A percentile compares a stretch with the other conserved stretches of the same genome.
These are phyloP conservation scores for Echinops telfairi DNA, from an alignment of 2,113 vertebrate species.

Conservation along the genomic window DNA sequence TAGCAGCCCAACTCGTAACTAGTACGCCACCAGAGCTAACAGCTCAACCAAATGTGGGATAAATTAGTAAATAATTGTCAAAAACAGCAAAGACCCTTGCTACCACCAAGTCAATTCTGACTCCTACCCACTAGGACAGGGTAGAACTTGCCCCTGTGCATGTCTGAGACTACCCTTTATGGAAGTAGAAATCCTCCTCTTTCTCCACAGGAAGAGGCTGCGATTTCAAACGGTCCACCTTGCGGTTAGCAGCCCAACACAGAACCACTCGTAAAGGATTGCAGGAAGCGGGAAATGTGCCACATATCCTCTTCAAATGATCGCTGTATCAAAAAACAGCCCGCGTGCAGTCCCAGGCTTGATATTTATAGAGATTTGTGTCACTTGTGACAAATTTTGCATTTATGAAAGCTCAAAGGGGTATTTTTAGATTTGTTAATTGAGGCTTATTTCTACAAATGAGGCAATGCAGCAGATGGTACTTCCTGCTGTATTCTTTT, in stretches of 20 bases:
- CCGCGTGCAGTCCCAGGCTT: background rate
- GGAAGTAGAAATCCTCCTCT: too few relatives aligned
- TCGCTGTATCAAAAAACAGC: background rate
- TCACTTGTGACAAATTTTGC: background rate
- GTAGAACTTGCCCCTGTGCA: too few relatives aligned
- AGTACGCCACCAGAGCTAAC: too few relatives aligned
- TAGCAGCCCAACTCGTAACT: too few relatives aligned
- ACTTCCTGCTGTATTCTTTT: background rate
- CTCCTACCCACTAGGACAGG: too few relatives aligned
- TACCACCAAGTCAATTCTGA: too few relatives aligned
- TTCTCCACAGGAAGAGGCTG: too few relatives aligned
- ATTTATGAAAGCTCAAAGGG: background rate
- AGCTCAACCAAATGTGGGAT: background rate
- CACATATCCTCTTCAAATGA: background rate
- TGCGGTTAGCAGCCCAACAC: too few relatives aligned
- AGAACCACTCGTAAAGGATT: too few relatives aligned
- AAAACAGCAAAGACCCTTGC: too few relatives aligned
- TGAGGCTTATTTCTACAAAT: constrained; percentile 41
- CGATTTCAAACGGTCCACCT: too few relatives aligned
- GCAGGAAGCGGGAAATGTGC: background rate
- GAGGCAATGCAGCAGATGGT: constrained; percentile 38
- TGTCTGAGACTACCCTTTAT: too few relatives aligned
- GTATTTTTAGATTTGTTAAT: constrained; percentile 32
- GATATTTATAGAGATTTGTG: background rate
- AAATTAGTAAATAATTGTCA: background rate